Conservation (phyloP, 2,797 vertebrate species). For the Graptemys geographica region DNA sequence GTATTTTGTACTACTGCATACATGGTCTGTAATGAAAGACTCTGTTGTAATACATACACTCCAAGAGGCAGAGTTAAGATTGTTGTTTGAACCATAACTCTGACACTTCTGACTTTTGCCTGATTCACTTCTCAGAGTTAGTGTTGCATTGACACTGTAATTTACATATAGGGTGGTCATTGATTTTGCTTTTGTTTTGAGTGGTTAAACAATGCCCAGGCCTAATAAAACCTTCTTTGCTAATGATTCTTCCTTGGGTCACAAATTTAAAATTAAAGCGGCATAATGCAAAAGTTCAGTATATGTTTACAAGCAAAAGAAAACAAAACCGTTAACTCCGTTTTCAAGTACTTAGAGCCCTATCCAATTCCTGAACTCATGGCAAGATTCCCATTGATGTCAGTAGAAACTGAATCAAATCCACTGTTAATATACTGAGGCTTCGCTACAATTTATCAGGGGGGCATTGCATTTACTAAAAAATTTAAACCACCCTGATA, state of each 20-base stretch:
- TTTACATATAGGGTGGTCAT: not conserved
- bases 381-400: constrained; percentile 49
- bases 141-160: not conserved
- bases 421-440: constrained; percentile 32
- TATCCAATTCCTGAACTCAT: constrained; percentile 37
- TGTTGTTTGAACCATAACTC: not conserved
- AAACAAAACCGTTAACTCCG: constrained; percentile 16
- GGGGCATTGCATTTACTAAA: constrained; percentile 38
- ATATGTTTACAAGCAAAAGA: not conserved
- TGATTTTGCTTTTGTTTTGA: constrained; percentile 1
- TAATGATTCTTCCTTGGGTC: not conserved
- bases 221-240: not conserved
- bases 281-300: not conserved
- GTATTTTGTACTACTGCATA: not conserved
- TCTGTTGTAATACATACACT: not conserved
- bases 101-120: not conserved
- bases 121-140: not conserved
- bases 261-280: constrained; percentile 9
- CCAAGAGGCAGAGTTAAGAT: not conserved
- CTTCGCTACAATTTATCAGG: constrained; percentile 58
- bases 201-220: not conserved
- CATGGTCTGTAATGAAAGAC: not conserved
- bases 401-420: constrained; percentile 61
- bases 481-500: constrained; percentile 45
- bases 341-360: constrained; percentile 17